Evolutionary conservation across 2,888 invertebrate genomes (phyloP), one percentile per base, ranked within the genome.

Genomic region (Hydrotaea diabolus): DNA sequence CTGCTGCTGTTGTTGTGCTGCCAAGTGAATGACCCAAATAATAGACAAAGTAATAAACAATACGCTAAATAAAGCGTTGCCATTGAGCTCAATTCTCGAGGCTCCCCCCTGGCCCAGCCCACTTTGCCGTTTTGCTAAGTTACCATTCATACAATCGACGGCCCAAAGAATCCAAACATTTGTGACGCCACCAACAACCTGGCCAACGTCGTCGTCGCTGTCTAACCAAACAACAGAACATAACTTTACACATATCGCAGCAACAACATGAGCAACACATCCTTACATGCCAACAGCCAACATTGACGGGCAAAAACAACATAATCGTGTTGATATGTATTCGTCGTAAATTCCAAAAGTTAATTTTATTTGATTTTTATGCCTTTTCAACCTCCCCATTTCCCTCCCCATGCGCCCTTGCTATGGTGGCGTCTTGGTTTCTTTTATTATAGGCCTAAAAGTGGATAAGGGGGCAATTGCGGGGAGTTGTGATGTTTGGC

Each of bases 1-100:
- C 36, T 57, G 74, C 69, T 57, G 26, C 11, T 66, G 43, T 23
- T 88, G 74, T 86, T 87, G 39, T 80, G 81, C 85, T 87, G 85
- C 88, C 90, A 91, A 89, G 91, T 90, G 91, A 92, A 91, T 92
- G 92, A 92, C 92, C 92, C 88, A 91, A 90, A 92, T 92, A 90
- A 88, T 88, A 87, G 43, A 85, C 86, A 89, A 86, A 83, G 80
- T n/a, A 53, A 80, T 81, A 85, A 83, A 79, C 72, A 85, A 85
- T 78, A 80, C 62, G n/a, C 43, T 53, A 62, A 75, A 81, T 39
- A 73, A 83, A 72, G 80, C 81, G 80, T 88, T 90, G 91, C 90
- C 90, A 91, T 89, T 90, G 90, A 89, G 88, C 89, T 87, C 87
- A 87, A 87, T 91, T 89, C 89, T 87, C 83, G 87, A 88, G 84